A percentile compares a stretch with the other conserved stretches of the same genome.
Evolutionary conservation across 1,140 invertebrate genomes (phyloP).

Genomic region (Eumaeus atala): DNA sequence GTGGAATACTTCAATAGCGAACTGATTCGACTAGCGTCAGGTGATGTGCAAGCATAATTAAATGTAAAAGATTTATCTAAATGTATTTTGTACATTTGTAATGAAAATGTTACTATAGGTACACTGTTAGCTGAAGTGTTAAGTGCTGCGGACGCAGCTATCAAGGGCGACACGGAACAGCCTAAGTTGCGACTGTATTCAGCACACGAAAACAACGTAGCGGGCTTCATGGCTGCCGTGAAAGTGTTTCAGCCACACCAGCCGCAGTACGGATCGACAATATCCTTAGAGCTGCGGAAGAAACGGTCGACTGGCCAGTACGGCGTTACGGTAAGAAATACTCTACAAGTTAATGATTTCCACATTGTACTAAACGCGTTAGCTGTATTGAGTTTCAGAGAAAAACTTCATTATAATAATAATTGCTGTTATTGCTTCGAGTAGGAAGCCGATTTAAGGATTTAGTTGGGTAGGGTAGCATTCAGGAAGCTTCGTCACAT

Average conservation of each 20-base stretch:
- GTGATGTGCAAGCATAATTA: conserved; percentile 35
- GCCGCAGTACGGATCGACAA: conserved; percentile 73
- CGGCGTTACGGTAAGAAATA: conserved; percentile 43
- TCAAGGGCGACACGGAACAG: conserved; percentile 42
- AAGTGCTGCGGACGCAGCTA: conserved; percentile 56
- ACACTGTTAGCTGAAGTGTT: conserved; percentile 75
- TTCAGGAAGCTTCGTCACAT: too few relatives aligned
- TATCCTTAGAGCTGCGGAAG: conserved; percentile 56
- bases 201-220: conserved; percentile 82
- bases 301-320: conserved; percentile 34
- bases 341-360: too few relatives aligned
- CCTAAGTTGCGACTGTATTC: conserved; percentile 77
- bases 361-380: too few relatives aligned
- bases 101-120: conserved; percentile 41
- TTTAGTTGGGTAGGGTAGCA: too few relatives aligned
- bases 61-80: not conserved
- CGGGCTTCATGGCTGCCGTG: conserved; percentile 77
- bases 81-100: conserved; percentile 11
- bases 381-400: too few relatives aligned
- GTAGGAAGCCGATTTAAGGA: too few relatives aligned
- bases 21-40: conserved; percentile 57
- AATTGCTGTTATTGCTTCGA: too few relatives aligned
- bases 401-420: too few relatives aligned
- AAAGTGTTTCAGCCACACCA: conserved; percentile 77
- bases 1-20: conserved; percentile 58